Evolutionary conservation across 2,888 invertebrate species (phyloP), one percentile per base, ranked within the genome.

Genomic region (Chrysodeixis includens): DNA sequence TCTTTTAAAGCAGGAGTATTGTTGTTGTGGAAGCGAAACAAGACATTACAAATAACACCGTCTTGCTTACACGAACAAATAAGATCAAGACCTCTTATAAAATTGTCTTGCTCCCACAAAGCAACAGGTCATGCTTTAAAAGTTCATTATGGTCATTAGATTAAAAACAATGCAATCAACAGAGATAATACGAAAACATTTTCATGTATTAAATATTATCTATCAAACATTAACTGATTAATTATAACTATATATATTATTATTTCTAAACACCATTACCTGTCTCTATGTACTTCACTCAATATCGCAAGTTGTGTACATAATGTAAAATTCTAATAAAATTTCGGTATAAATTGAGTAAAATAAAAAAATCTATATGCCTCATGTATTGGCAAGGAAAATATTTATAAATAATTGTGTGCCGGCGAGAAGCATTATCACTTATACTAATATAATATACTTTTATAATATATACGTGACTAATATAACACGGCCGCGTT

Each of bases 381-480:
- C 89, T 89, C 89, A 84, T 87, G 86, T 82, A 84, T 84, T 88
- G 88, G 89, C 90, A 89, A 88, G 87, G 83, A 80, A 83, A 83
- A 76, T 81, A 82, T 86, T 78, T 86, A 85, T 85, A 88, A 86
- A 86, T 86, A 88, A 87, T 85, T 81, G 80, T 85, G 79, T 86
- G 82, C 88, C 87, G 85, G 88, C 89, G 86, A 89, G 90, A 92
- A 91, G 91, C 89, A 89, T 89, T 82, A 86, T 82, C 81, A 86
- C 90, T 89, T 90, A 92, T 73, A 79, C 88, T 90, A 89, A 88
- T 88, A 89, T 87, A 85, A 90, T 86, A 89, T 88, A 87, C 83
- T 81, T 74, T 78, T 83, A 83, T 82, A 83, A 88, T 90, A 89
- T 89, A 90, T 86, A 88, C 87, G 86, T 91, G 91, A 90, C 90